phyloP scores from a whole-genome alignment of 2,888 invertebrate genomes.

The Brachyptera putata region DNA sequence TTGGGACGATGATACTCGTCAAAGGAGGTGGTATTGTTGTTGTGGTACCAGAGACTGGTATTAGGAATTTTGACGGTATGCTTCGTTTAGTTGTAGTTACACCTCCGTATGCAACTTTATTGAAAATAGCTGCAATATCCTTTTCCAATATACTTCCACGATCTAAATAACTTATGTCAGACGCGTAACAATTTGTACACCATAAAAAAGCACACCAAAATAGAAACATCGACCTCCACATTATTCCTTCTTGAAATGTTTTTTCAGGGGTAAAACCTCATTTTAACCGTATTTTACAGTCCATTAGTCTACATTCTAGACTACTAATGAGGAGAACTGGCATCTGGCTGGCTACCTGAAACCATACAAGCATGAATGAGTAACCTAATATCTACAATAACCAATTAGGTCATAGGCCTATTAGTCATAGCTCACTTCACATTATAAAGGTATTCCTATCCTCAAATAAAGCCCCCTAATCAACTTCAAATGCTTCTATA shows the following conservation, averaged over 20 bases:
- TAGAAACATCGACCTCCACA: not conserved
- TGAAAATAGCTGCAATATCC: constrained; percentile 62
- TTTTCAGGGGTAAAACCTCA: not conserved
- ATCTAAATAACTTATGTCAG: constrained; percentile 46
- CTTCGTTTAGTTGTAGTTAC: constrained; percentile 64
- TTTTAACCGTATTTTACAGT: not conserved
- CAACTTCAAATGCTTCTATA: no score
- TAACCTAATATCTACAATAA: constrained; percentile 13
- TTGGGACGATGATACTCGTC: constrained; percentile 43
- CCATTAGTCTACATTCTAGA: constrained; percentile 13
- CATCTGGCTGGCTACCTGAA: constrained; percentile 16
- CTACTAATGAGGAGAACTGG: not conserved
- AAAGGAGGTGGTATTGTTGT: constrained; percentile 60
- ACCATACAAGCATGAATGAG: constrained; percentile 8
- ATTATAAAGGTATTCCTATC: not conserved
- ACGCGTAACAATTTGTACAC: not conserved
- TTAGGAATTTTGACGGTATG: constrained; percentile 56
- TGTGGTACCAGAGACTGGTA: constrained; percentile 54
- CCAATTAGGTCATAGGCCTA: constrained; percentile 20
- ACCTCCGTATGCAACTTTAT: constrained; percentile 61
- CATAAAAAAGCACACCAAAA: constrained; percentile 2
- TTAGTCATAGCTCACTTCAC: constrained; percentile 14
- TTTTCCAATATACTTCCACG: constrained; percentile 56
- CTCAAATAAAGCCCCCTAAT: no score
- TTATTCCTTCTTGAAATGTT: not conserved